A percentile compares a stretch with the other conserved stretches of the same genome.
Evolutionary conservation across 2,888 invertebrate genomes (phyloP).

Genomic region (Philaethria dido): DNA sequence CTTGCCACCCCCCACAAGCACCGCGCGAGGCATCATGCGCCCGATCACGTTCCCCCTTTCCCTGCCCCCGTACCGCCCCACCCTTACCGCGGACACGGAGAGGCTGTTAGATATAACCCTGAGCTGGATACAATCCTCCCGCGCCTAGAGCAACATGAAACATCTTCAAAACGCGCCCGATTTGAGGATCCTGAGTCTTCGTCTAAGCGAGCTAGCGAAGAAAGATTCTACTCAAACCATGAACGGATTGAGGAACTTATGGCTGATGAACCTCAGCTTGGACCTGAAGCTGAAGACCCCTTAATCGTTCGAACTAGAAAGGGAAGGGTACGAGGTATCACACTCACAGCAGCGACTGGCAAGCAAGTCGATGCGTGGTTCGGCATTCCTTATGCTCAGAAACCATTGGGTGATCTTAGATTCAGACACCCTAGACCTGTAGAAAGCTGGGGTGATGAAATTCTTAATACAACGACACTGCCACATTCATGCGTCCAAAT

Average conservation of each 20-base stretch:
- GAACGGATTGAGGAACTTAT: constrained; percentile 68
- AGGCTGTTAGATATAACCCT: constrained; percentile 82
- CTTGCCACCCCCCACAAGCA: constrained; percentile 78
- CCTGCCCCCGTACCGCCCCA: constrained; percentile 70
- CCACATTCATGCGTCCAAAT: constrained; percentile 97
- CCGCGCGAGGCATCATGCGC: constrained; percentile 79
- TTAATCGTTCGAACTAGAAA: constrained; percentile 91
- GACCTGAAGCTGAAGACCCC: constrained; percentile 85
- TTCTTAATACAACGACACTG: constrained; percentile 91
- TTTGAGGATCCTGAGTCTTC: constrained; percentile 68
- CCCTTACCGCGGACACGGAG: constrained; percentile 82
- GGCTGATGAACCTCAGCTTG: constrained; percentile 75
- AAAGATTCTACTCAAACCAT: constrained; percentile 72
- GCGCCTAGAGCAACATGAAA: constrained; percentile 72
- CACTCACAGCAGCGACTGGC: constrained; percentile 89
- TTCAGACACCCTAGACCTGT: constrained; percentile 94
- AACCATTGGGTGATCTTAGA: constrained; percentile 89
- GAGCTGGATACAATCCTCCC: constrained; percentile 81
- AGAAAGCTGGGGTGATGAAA: constrained; percentile 90
- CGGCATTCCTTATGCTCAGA: constrained; percentile 92
- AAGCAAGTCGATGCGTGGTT: constrained; percentile 93
- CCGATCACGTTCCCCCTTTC: constrained; percentile 70
- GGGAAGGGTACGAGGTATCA: constrained; percentile 90
- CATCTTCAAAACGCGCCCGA: constrained; percentile 70
- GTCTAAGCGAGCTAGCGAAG: constrained; percentile 71